phyloP scores from a whole-genome alignment of 1,140 invertebrate species.

The Rhopalosiphum maidis region DNA sequence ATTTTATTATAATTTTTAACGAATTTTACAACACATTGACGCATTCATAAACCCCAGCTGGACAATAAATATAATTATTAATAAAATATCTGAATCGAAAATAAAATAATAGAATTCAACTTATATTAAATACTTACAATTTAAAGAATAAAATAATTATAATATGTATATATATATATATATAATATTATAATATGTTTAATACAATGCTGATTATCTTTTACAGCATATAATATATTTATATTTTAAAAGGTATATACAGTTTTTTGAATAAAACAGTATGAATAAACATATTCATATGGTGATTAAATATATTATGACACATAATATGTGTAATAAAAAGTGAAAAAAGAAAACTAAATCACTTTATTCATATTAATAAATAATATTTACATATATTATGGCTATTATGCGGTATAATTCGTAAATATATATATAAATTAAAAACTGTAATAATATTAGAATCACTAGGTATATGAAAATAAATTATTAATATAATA shows the following conservation, averaged over 20 bases:
- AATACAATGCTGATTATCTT: not conserved
- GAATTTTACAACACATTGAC: not conserved
- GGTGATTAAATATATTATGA: not conserved
- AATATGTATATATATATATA: not conserved
- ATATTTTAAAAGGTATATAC: no score
- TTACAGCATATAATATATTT: no score
- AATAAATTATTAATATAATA: not conserved
- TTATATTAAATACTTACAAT: no score
- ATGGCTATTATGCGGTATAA: no score
- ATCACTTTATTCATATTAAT: not conserved
- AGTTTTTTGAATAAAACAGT: not conserved
- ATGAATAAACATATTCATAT: not conserved
- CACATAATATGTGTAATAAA: not conserved
- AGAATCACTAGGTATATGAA: not conserved
- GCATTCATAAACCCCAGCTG: not conserved
- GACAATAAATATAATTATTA: not conserved
- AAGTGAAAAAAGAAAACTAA: not conserved
- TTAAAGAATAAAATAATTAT: no score
- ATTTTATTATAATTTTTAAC: not conserved
- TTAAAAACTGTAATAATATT: not conserved
- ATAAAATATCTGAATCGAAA: not conserved
- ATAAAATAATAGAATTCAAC: not conserved
- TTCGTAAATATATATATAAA: no score
- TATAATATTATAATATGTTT: not conserved
- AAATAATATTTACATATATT: not conserved